Evolutionary conservation across 2,888 invertebrate genomes (phyloP).

Genomic region (Oligia strigilis): DNA sequence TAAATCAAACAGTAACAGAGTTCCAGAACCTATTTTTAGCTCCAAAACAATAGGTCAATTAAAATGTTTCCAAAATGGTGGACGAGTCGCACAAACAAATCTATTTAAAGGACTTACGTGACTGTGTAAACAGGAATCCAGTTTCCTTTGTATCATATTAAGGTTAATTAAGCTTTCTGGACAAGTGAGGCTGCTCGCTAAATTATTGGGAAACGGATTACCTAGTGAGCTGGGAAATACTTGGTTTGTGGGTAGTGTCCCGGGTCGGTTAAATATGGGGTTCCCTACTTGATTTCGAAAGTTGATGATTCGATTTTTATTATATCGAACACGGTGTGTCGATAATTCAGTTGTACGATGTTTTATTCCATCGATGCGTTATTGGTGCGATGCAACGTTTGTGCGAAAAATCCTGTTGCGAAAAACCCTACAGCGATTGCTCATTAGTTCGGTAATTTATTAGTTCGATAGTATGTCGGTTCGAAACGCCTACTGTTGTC

Average conservation of each 20-base stretch:
- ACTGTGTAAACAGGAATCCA: conserved; percentile 37
- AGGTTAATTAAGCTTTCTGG: conserved; percentile 43
- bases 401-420: no score
- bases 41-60: conserved; percentile 7
- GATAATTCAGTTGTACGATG: no score
- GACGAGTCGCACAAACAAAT: conserved; percentile 38
- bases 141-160: conserved; percentile 34
- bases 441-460: no score
- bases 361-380: no score
- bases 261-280: not conserved
- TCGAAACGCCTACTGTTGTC: no score
- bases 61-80: conserved; percentile 31
- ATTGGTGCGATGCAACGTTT: no score
- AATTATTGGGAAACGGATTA: conserved; percentile 32
- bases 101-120: conserved; percentile 26
- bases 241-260: not conserved
- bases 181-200: not conserved
- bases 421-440: no score
- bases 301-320: no score
- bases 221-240: not conserved
- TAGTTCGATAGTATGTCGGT: no score
- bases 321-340: no score
- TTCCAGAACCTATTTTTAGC: not conserved
- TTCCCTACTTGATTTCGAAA: no score
- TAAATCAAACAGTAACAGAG: not conserved